Evolutionary conservation across 2,113 vertebrate species (phyloP).

Genomic region (Pampusana beccarii): DNA sequence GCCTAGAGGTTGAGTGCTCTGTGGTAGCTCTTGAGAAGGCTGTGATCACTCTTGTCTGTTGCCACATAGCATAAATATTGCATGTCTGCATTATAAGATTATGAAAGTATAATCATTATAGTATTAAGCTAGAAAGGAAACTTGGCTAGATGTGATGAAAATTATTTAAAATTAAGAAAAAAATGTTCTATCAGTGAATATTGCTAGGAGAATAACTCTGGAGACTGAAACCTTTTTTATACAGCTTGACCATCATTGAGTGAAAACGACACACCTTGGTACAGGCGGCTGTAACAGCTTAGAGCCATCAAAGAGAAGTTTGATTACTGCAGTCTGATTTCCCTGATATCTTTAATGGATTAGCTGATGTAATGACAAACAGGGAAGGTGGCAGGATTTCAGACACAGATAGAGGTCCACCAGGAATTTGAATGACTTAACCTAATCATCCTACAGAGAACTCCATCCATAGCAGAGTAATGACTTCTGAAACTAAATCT

Average conservation of each 20-base stretch:
- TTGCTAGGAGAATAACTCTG: background rate
- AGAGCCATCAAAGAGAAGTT: background rate
- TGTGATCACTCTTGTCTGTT: background rate
- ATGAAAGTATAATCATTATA: background rate
- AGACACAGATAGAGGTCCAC: background rate
- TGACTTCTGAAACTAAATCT: conserved; percentile 29
- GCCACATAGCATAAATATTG: background rate
- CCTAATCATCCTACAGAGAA: background rate
- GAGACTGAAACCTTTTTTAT: background rate
- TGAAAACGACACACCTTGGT: background rate
- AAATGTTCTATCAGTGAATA: background rate
- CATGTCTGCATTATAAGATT: background rate
- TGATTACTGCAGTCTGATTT: background rate
- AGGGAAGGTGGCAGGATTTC: background rate
- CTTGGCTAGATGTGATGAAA: background rate
- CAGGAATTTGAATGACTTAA: conserved; percentile 13
- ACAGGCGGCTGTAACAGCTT: background rate
- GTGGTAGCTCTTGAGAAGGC: background rate
- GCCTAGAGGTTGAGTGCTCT: background rate
- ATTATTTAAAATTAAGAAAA: background rate
- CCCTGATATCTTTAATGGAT: background rate
- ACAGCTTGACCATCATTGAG: background rate
- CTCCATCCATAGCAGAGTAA: background rate
- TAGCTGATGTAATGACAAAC: background rate
- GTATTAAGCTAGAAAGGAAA: background rate